phyloP scores from a whole-genome alignment of 2,888 invertebrate species.

The Scaptomyza polygonia region DNA sequence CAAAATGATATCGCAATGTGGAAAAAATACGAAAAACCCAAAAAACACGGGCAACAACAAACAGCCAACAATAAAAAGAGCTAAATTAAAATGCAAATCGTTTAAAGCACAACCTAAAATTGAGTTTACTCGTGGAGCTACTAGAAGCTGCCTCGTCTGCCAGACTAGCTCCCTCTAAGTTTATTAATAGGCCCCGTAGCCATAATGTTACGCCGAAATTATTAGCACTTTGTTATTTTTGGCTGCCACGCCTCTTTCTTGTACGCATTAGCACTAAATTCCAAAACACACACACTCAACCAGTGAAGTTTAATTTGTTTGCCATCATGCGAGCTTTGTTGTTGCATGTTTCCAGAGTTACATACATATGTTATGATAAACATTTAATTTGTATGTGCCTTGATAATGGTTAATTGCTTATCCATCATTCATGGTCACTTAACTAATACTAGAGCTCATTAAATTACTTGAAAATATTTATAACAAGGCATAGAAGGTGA shows the following conservation, averaged over 20 bases:
- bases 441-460: background rate
- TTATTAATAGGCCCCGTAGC: conserved; percentile 43
- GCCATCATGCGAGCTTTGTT: conserved; percentile 3
- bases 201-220: conserved; percentile 69
- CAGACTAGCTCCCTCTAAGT: conserved; percentile 13
- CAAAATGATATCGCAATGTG: conserved; percentile 29
- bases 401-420: conserved; percentile 23
- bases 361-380: conserved; percentile 15
- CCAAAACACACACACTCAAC: conserved; percentile 11
- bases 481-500: background rate
- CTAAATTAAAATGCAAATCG: conserved; percentile 51
- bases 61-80: conserved; percentile 3
- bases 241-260: conserved; percentile 72
- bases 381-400: conserved; percentile 7
- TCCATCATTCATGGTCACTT: conserved; percentile 18
- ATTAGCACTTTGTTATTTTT: conserved; percentile 76
- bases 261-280: conserved; percentile 76
- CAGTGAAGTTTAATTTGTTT: conserved; percentile 15
- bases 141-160: conserved; percentile 6
- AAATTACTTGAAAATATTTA: background rate
- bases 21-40: conserved; percentile 19
- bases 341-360: background rate
- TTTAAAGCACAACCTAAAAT: conserved; percentile 21
- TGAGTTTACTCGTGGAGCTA: conserved; percentile 7
- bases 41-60: conserved; percentile 11